Evolutionary conservation across 2,113 vertebrate species (phyloP).

Genomic region (Dipodomys ordii): DNA sequence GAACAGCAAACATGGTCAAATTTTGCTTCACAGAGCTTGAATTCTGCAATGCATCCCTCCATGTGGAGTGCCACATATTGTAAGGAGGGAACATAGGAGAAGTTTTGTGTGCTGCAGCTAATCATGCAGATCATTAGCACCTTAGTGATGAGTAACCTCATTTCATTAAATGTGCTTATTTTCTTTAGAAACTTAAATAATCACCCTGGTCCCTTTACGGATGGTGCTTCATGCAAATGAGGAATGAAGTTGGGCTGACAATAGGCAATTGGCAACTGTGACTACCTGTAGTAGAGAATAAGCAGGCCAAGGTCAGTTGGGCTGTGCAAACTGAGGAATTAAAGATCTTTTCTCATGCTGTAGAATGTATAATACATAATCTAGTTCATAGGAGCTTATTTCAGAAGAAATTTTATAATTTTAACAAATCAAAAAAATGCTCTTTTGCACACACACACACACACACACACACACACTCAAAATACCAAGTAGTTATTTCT

Average conservation of each 20-base stretch:
- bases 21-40: neutral
- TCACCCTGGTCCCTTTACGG: conserved; percentile 55
- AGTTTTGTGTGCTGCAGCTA: conserved; percentile 76
- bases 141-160: conserved; percentile 82
- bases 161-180: conserved; percentile 85
- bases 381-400: conserved; percentile 67
- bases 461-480: neutral
- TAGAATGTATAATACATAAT: conserved; percentile 71
- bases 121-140: conserved; percentile 81
- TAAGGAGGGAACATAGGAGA: conserved; percentile 75
- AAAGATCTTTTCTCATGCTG: conserved; percentile 65
- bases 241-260: conserved; percentile 46
- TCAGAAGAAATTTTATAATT: conserved; percentile 48
- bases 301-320: conserved; percentile 71
- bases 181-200: conserved; percentile 80
- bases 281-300: conserved; percentile 73
- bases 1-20: neutral
- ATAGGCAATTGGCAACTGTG: conserved; percentile 23
- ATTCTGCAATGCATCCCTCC: conserved; percentile 67
- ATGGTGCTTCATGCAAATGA: conserved; percentile 25
- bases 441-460: neutral
- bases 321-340: conserved; percentile 76
- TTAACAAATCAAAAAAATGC: neutral
- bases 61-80: conserved; percentile 75
- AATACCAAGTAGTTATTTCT: neutral